These are phyloP conservation scores for Hyalella azteca DNA, from an alignment of 2,888 invertebrate species.

Conservation along the genomic window DNA sequence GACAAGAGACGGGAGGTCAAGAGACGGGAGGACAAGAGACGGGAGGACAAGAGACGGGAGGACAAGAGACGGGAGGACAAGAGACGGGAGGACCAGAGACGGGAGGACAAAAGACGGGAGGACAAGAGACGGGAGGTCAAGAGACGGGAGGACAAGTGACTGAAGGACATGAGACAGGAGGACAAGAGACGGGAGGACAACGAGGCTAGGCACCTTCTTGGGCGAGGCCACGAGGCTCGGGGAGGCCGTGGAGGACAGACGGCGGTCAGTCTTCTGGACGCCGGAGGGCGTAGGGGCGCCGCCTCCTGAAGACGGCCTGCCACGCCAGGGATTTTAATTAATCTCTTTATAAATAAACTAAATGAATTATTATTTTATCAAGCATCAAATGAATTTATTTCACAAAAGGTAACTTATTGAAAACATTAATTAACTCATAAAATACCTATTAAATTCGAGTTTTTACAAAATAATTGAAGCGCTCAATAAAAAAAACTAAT, in stretches of 20 bases:
- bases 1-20: not conserved
- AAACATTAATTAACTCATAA: no score
- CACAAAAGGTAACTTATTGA: no score
- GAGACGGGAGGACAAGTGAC: not conserved
- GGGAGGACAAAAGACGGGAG: not conserved
- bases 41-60: not conserved
- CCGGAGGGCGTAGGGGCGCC: constrained; percentile 62
- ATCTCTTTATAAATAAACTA: no score
- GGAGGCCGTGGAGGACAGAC: constrained; percentile 62
- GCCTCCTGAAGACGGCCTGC: constrained; percentile 59
- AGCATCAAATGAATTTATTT: no score
- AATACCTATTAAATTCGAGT: no score
- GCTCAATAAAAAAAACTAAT: no score
- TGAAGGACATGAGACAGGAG: not conserved
- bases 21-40: not conserved
- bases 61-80: not conserved
- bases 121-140: not conserved
- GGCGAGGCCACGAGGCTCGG: constrained; percentile 65
- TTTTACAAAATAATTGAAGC: no score
- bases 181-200: not conserved
- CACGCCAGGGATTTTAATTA: no score
- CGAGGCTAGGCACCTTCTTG: constrained; percentile 64
- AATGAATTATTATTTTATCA: no score
- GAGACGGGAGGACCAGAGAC: not conserved
- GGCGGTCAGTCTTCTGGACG: constrained; percentile 64